Evolutionary conservation across 1,140 invertebrate species (phyloP).

Genomic region (Musca domestica): DNA sequence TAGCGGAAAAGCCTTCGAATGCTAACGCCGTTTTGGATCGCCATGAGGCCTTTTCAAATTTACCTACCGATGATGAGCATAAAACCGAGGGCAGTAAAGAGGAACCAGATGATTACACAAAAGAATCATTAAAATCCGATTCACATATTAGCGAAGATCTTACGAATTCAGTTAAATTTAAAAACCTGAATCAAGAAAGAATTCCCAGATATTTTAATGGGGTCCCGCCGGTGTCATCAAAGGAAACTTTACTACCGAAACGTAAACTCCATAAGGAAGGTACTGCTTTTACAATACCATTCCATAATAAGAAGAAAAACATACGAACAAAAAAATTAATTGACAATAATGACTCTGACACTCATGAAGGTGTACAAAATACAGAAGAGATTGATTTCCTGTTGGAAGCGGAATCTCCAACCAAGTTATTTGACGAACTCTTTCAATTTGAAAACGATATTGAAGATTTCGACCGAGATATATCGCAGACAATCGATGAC

Average conservation of each 20-base stretch:
- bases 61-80: too few relatives aligned
- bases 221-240: too few relatives aligned
- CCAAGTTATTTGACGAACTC: slow-evolving; percentile 20
- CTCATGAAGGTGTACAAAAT: neutral
- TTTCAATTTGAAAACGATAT: slow-evolving; percentile 1
- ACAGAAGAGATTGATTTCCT: neutral
- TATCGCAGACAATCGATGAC: slow-evolving; percentile 8
- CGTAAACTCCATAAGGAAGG: neutral
- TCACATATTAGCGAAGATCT: too few relatives aligned
- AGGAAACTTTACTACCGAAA: neutral
- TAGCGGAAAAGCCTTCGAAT: too few relatives aligned
- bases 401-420: slow-evolving; percentile 1
- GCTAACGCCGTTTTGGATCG: too few relatives aligned
- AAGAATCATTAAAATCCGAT: too few relatives aligned
- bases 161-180: too few relatives aligned
- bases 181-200: neutral
- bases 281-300: neutral
- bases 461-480: neutral
- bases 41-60: too few relatives aligned
- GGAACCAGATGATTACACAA: too few relatives aligned
- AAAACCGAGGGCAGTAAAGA: too few relatives aligned
- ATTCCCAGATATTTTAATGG: slow-evolving; percentile 14
- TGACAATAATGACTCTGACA: neutral
- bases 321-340: too few relatives aligned
- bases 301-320: neutral